Evolutionary conservation across 2,888 invertebrate genomes (phyloP), one percentile per base, ranked within the genome.

Genomic region (Ectemnius cavifrons): DNA sequence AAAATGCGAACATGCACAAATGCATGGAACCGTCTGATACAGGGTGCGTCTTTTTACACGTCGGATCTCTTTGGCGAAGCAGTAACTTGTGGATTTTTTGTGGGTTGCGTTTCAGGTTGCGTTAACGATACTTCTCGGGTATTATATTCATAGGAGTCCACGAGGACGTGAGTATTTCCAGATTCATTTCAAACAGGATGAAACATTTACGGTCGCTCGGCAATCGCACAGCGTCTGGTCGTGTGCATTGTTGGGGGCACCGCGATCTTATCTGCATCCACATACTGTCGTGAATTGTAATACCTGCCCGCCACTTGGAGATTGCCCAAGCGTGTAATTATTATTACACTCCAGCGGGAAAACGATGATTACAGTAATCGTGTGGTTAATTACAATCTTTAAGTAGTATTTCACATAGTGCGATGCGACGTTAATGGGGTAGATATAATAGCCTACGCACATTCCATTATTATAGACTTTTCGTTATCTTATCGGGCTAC

Each of bases 241-340:
- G 37, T 11, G 16, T 49, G 74, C 77, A 84, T 86, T 87, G 84
- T 88, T 83, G 85, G 83, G 75, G 79, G 84, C 81, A n/a, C 73
- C 82, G 77, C 83, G 86, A 88, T 87, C 81, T 85, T 88, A 89
- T 89, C 89, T 84, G 74, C 63, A 27, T 45, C 56, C 47, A 79
- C 85, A 86, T 86, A 85, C 87, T 86, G 86, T 87, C 86, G 84
- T 87, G 86, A 86, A 87, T 87, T 85, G 87, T 87, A 85, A 83
- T 81, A 85, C 81, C 20, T 62, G 14, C n/a, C n/a, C 66, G 18
- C 49, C 63, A 62, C 63, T 63, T 27, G 27, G 60, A 68, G 77
- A 75, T 77, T 77, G 67, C 71, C 67, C 77, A 77, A 77, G 56
- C 45, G 61, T 75, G 61, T 75, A 77, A 77, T 77, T 72, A 77